Percentiles rank a stretch among this genome's conserved stretches.
Conservation (phyloP, 2,113 vertebrate genomes). For the Willisornis vidua region DNA sequence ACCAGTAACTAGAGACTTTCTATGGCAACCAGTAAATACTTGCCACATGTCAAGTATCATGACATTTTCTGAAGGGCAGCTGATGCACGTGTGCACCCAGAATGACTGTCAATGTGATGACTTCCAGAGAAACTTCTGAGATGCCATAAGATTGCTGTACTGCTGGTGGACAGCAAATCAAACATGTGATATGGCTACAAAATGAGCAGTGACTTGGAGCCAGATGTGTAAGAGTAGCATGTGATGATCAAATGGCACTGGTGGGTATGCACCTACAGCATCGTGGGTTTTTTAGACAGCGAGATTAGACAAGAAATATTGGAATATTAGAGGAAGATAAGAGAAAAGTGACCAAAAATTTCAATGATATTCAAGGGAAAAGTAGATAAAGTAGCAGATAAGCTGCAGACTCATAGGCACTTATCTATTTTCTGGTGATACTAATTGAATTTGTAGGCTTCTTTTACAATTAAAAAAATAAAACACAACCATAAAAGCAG, state of each 20-base stretch:
- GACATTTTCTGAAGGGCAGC: conserved; percentile 13
- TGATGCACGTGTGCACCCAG: neutral
- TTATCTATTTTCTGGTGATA: neutral
- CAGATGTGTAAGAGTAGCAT: neutral
- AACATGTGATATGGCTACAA: neutral
- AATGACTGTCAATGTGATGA: neutral
- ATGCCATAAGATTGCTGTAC: neutral
- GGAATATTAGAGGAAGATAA: neutral
- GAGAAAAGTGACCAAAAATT: neutral
- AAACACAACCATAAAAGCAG: neutral
- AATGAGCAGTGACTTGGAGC: neutral
- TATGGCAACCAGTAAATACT: neutral
- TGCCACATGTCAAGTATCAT: neutral
- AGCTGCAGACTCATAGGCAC: neutral
- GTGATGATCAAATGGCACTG: neutral
- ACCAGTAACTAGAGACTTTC: neutral
- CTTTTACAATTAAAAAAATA: neutral
- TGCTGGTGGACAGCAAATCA: neutral
- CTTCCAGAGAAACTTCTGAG: conserved; percentile 6
- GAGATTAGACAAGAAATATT: conserved; percentile 8
- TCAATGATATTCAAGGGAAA: neutral
- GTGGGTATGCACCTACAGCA: neutral
- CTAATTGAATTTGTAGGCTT: neutral
- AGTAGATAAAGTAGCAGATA: neutral
- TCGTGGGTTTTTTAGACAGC: neutral